Evolutionary conservation across 2,888 invertebrate species (phyloP).

Genomic region (Enoplolaimus lenunculus): DNA sequence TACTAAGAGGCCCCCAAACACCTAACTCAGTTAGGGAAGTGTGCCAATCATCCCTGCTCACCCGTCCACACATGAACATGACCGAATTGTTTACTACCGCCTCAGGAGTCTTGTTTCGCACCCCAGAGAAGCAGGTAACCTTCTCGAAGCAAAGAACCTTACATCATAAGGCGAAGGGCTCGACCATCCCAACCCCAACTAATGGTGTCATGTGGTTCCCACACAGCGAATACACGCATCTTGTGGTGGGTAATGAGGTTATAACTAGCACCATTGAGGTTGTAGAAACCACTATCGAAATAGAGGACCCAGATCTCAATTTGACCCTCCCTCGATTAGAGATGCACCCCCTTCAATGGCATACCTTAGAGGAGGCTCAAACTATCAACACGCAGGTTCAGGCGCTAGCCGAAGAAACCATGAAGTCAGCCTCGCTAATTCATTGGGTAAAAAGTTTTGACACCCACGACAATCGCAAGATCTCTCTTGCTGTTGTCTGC

Average conservation of each 20-base stretch:
- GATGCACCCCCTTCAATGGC: too few species aligned
- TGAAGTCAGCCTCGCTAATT: too few species aligned
- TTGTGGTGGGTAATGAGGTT: neutral
- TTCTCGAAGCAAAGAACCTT: neutral
- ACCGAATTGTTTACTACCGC: neutral
- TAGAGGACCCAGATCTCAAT: too few species aligned
- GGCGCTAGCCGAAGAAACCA: too few species aligned
- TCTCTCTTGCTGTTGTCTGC: too few species aligned
- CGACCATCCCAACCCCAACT: neutral
- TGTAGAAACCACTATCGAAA: too few species aligned
- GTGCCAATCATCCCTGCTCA: neutral
- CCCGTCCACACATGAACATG: neutral
- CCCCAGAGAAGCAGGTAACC: neutral
- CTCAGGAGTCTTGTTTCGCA: neutral
- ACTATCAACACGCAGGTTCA: too few species aligned
- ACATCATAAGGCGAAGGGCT: neutral
- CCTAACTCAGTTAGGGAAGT: neutral
- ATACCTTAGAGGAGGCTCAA: too few species aligned
- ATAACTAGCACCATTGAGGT: neutral
- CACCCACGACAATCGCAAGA: too few species aligned
- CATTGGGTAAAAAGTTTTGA: too few species aligned
- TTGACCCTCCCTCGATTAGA: too few species aligned
- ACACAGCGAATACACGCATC: neutral
- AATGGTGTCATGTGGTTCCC: slow-evolving; percentile 7
- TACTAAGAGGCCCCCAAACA: neutral